Base-by-base conservation (phyloP, 2,113 vertebrate genomes). In the Rhabdornis inornatus region DNA sequence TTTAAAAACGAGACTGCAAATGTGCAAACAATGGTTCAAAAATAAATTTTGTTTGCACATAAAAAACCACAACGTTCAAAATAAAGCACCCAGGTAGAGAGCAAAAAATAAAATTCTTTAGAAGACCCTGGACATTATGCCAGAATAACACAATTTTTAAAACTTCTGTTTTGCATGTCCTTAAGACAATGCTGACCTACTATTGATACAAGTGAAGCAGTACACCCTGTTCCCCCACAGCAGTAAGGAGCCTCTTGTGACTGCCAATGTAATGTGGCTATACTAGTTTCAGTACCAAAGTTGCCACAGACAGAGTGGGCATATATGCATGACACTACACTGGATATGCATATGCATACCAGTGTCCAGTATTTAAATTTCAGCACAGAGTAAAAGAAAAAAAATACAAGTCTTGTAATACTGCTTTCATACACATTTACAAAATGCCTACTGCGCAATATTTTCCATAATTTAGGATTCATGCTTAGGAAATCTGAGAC, bases 241-340 rank as follows among this genome's bases (percentile, higher is more conserved):
- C 27, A 37, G 49, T 47, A 52, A 77, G 11, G 8, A 66, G 44
- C 40, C 37, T 23, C 49, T 4, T 2, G 11, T 28, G 50, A 68
- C 31, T 25, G 24, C 39, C 57, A 35, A 13, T 53, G 85, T 39
- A 47, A 70, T 4, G 44, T 30, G 35, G 47, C 21, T 60, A 20
- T 8, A 52, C 16, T 63, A 40, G 64, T 64, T 84, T 30, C 31
- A 75, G 11, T 7, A 31, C 6, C 3, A 2, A 82, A 71, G 61
- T 1, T 69, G 63, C 50, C 37, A 60, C 13, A 64, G 56, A 11
- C 24, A 72, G 52, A 76, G 22, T 12, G 28, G 15, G 27, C 10
- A 31, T 1, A 35, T 1, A n/a, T 2, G 10, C 11, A 21, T 1
- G 6, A 66, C 25, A 31, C 31, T n/a, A 40, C 19, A 11, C n/a